These are phyloP conservation scores for Notocelia uddmanniana DNA, from an alignment of 2,888 invertebrate genomes.

Conservation along the genomic window DNA sequence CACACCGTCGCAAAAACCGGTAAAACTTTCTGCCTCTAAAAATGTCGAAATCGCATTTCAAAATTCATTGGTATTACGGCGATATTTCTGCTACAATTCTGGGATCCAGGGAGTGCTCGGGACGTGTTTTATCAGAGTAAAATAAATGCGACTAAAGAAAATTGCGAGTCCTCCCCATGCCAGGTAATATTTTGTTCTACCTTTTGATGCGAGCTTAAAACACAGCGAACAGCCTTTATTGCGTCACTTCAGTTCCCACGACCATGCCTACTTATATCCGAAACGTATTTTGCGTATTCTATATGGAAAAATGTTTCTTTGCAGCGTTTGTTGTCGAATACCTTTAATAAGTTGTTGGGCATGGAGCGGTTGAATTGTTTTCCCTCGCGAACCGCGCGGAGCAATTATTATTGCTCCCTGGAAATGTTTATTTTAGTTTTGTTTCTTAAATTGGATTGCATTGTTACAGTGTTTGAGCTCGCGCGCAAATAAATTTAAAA, in stretches of 20 bases:
- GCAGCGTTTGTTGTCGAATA: constrained; percentile 41
- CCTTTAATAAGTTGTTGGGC: constrained; percentile 38
- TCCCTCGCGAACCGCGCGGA: constrained; percentile 23
- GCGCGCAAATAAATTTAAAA: constrained; percentile 37
- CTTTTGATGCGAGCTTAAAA: constrained; percentile 46
- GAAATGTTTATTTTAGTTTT: constrained; percentile 42
- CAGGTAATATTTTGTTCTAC: constrained; percentile 45
- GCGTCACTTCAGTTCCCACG: constrained; percentile 42
- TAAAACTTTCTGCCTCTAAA: constrained; percentile 31
- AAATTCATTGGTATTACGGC: constrained; percentile 41
- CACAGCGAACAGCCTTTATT: constrained; percentile 40
- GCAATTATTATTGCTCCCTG: constrained; percentile 35
- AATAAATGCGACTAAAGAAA: constrained; percentile 46
- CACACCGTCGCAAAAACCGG: constrained; percentile 28
- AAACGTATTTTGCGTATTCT: constrained; percentile 42
- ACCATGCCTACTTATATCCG: constrained; percentile 41
- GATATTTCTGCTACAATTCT: constrained; percentile 40
- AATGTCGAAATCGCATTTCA: constrained; percentile 44
- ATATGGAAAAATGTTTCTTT: constrained; percentile 44
- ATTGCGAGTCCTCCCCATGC: constrained; percentile 39
- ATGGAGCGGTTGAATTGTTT: constrained; percentile 32
- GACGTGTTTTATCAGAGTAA: constrained; percentile 38
- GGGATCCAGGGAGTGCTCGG: constrained; percentile 25
- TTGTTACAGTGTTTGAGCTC: constrained; percentile 34
- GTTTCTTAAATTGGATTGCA: constrained; percentile 42